phyloP scores from a whole-genome alignment of 2,797 vertebrate genomes.

The Diglossa cyanea region DNA sequence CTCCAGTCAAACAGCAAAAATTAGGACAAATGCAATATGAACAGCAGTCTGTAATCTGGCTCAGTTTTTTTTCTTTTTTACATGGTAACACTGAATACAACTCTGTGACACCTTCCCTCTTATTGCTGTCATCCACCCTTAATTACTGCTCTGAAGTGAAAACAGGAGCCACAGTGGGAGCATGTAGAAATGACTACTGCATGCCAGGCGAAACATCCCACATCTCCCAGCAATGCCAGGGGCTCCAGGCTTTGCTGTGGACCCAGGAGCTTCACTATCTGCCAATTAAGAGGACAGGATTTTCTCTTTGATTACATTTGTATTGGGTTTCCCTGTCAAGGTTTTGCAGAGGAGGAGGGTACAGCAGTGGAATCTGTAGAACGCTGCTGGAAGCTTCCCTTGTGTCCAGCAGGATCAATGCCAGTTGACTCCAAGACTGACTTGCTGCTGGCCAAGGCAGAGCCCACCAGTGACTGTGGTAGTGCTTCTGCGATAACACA shows the following conservation, averaged over 20 bases:
- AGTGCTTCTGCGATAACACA: not conserved
- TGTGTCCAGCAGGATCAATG: not conserved
- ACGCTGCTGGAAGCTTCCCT: not conserved
- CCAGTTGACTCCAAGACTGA: fast-evolving
- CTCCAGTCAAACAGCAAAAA: not conserved
- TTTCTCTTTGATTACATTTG: not conserved
- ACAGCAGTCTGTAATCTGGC: not conserved
- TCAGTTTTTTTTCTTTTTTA: not conserved
- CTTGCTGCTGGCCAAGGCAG: not conserved
- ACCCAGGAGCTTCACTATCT: not conserved
- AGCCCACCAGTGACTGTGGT: not conserved
- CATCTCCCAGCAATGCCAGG: not conserved
- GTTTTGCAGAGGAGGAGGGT: fast-evolving
- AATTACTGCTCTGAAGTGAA: not conserved
- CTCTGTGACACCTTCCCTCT: not conserved
- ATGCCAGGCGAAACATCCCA: not conserved
- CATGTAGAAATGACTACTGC: fast-evolving
- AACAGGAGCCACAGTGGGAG: not conserved
- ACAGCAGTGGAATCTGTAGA: not conserved
- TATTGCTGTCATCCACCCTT: not conserved
- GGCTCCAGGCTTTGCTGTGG: not conserved
- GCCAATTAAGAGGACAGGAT: not conserved
- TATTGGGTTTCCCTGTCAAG: fast-evolving
- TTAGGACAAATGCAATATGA: not conserved
- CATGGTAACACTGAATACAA: not conserved